A percentile compares a stretch with the other conserved stretches of the same genome.
Conservation (phyloP, 2,797 vertebrate genomes). For the Mus caroli region DNA sequence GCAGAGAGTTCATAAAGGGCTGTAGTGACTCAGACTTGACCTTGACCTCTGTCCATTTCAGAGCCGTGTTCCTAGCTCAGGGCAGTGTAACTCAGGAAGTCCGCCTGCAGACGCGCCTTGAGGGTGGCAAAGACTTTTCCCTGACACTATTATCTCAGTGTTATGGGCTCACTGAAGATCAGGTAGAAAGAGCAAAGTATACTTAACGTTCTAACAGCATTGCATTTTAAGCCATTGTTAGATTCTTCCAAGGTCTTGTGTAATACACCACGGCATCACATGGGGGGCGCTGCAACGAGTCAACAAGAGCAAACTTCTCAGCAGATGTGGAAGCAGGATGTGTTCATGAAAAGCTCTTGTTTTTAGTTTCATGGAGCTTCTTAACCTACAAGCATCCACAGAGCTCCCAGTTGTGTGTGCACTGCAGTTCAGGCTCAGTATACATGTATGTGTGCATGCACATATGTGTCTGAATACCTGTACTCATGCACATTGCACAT, state of each 20-base stretch:
- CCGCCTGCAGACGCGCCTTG: neutral
- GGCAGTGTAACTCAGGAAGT: neutral
- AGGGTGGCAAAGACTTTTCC: neutral
- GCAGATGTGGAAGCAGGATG: neutral
- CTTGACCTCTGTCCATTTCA: neutral
- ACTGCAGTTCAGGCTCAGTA: neutral
- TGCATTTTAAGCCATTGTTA: neutral
- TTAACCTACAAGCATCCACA: neutral
- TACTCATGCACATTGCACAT: neutral
- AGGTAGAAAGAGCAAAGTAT: neutral
- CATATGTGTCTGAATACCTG: neutral
- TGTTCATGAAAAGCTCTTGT: neutral
- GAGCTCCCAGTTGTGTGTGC: neutral
- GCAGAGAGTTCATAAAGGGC: neutral
- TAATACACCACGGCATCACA: slow-evolving; percentile 41
- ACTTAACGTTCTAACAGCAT: neutral
- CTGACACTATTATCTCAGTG: neutral
- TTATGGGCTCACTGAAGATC: neutral
- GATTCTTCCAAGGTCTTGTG: neutral
- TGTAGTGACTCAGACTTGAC: neutral
- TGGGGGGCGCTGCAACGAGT: slow-evolving; percentile 65
- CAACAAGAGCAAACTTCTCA: neutral
- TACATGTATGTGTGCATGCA: neutral
- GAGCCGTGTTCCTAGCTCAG: neutral
- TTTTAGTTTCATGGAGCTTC: neutral